Evolutionary conservation across 2,797 vertebrate species (phyloP), one percentile per base, ranked within the genome.

Genomic region (Distichodus sexfasciatus): DNA sequence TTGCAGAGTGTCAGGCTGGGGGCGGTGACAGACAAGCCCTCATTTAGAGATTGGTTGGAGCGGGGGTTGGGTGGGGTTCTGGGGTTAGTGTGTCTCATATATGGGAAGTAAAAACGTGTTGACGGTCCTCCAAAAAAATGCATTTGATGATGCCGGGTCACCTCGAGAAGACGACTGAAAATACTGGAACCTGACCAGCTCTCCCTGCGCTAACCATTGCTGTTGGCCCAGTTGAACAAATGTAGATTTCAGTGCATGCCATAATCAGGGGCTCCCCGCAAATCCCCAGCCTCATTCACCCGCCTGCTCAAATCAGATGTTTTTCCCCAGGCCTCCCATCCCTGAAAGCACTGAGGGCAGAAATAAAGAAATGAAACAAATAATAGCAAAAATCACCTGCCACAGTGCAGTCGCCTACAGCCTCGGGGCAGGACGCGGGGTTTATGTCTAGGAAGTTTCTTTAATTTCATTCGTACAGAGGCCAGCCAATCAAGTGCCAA

Each of bases 1-100:
- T 94, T 94, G 92, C 90, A 89, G 90, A 93, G 91, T 94, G 93
- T 93, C 92, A 94, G 91, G 87, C 86, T 87, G 87, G 91, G 91
- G 89, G 90, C 87, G 87, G 86, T 92, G 90, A 92, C 86, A 93
- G 93, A 94, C 92, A 92, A 71, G 88, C 89, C 69, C 71, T 69
- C 75, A 81, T 79, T 81, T 79, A 55, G 66, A 77, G 77, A 79
- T 75, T 77, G 77, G 74, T 70, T 76, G 54, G 58, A 69, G 29
- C 51, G 69, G 62, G 35, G 67, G 65, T 59, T 54, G 69, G 67
- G 61, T 40, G 28, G 58, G 67, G 62, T 66, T 51, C 65, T 47
- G 43, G 31, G 28, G 55, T 61, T 72, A 58, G 69, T 40, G 66
- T 51, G 54, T 61, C 47, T 72, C 41, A n/a, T 33, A 43, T 60